Percentiles rank a stretch among this genome's conserved stretches.
phyloP scores from a whole-genome alignment of 35 echinoderm and acorn worm species.

The Chiridota heheva region DNA sequence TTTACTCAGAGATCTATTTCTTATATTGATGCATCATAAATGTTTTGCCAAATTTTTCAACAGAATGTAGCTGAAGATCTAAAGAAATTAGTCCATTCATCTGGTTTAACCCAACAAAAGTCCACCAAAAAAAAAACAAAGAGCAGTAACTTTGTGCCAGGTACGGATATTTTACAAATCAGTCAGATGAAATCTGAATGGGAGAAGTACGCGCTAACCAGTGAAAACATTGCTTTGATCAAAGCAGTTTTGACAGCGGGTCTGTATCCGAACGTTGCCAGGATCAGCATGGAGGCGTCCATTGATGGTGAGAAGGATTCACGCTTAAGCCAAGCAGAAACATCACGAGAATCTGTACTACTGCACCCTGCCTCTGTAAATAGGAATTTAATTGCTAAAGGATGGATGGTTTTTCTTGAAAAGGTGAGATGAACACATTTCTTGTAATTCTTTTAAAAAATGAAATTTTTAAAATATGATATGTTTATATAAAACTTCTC shows the following conservation, averaged over 20 bases:
- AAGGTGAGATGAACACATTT: too few species aligned
- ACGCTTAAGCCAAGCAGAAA: slow-evolving; percentile 58
- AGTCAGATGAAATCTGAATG: slow-evolving; percentile 59
- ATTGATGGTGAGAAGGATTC: slow-evolving; percentile 51
- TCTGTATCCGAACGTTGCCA: slow-evolving; percentile 86
- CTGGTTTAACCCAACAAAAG: slow-evolving; percentile 37
- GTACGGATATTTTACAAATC: slow-evolving; percentile 71
- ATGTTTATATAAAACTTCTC: too few species aligned
- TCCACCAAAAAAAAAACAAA: not conserved
- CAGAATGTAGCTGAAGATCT: slow-evolving; percentile 92
- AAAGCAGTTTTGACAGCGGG: slow-evolving; percentile 87
- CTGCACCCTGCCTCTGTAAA: slow-evolving; percentile 90
- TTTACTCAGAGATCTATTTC: too few species aligned
- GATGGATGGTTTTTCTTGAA: slow-evolving; percentile 83
- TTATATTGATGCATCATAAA: too few species aligned
- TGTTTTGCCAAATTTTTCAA: too few species aligned
- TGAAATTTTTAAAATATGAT: too few species aligned
- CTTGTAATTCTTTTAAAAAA: too few species aligned
- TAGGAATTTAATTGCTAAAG: slow-evolving; percentile 56
- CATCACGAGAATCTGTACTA: slow-evolving; percentile 58
- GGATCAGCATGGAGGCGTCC: slow-evolving; percentile 53
- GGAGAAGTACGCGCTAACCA: slow-evolving; percentile 66
- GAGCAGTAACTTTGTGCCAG: slow-evolving; percentile 23
- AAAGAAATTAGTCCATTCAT: slow-evolving; percentile 68
- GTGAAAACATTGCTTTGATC: slow-evolving; percentile 63